phyloP scores from a whole-genome alignment of 2,113 vertebrate species.

The Aspidoscelis tigris region DNA sequence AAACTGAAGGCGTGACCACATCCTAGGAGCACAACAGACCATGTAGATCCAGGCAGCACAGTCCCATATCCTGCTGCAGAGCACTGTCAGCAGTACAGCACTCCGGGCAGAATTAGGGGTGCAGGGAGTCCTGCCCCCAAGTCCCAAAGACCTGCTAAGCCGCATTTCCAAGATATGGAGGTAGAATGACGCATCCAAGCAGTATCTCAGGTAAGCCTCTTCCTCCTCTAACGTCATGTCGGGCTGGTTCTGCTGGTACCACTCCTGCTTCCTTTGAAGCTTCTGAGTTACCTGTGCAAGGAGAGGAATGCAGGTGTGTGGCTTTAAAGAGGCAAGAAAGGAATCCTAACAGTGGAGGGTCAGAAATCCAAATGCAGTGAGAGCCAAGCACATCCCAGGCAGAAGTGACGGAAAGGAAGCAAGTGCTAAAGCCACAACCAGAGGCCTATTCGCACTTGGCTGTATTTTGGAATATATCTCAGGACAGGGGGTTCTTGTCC shows the following conservation, averaged over 20 bases:
- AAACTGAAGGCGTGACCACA: not conserved
- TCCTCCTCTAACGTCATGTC: slow-evolving; percentile 68
- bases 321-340: not conserved
- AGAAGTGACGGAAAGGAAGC: too few species aligned
- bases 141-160: slow-evolving; percentile 71
- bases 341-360: not conserved
- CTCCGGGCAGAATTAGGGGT: too few species aligned
- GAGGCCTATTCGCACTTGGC: too few species aligned
- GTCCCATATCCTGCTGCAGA: too few species aligned
- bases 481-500: too few species aligned
- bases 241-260: slow-evolving; percentile 79
- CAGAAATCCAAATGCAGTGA: not conserved
- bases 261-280: slow-evolving; percentile 78
- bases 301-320: not conserved
- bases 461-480: too few species aligned
- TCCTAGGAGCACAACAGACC: not conserved
- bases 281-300: slow-evolving; percentile 75
- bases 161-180: slow-evolving; percentile 72
- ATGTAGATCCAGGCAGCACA: not conserved
- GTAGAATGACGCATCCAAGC: slow-evolving; percentile 75
- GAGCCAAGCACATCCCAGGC: not conserved
- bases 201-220: slow-evolving; percentile 69
- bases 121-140: not conserved
- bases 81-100: too few species aligned
- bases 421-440: too few species aligned